A percentile compares a stretch with the other conserved stretches of the same genome.
Evolutionary conservation across 2,888 invertebrate species (phyloP).

Genomic region (Eubasilissa splendida): DNA sequence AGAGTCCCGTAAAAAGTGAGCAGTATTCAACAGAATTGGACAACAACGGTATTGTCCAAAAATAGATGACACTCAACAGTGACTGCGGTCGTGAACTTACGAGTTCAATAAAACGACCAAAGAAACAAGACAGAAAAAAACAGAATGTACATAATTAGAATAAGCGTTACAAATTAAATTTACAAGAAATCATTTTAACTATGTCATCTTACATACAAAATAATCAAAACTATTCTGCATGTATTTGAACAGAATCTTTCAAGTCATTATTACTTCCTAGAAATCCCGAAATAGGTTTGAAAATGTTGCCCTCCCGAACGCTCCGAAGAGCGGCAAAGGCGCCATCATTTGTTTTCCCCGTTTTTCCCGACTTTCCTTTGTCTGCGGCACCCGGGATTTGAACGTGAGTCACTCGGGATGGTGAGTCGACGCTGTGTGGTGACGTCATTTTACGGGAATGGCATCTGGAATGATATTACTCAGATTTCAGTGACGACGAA

Average conservation of each 20-base stretch:
- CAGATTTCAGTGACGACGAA: not conserved
- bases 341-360: slow-evolving; percentile 12
- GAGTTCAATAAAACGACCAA: too few relatives aligned
- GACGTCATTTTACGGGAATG: slow-evolving; percentile 4
- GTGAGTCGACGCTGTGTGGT: not conserved
- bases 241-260: not conserved
- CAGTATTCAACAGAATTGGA: too few relatives aligned
- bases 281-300: slow-evolving; percentile 4
- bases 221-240: too few relatives aligned
- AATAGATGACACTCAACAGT: too few relatives aligned
- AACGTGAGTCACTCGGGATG: not conserved
- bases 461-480: slow-evolving; percentile 2
- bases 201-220: too few relatives aligned
- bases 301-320: not conserved
- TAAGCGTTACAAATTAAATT: too few relatives aligned
- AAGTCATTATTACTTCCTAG: not conserved
- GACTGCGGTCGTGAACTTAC: too few relatives aligned
- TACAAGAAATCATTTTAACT: too few relatives aligned
- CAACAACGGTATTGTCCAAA: too few relatives aligned
- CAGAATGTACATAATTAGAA: too few relatives aligned
- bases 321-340: not conserved
- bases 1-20: too few relatives aligned
- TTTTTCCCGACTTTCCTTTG: slow-evolving; percentile 5
- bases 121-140: too few relatives aligned
- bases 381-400: not conserved